A percentile compares a stretch with the other conserved stretches of the same genome.
phyloP scores from a whole-genome alignment of 2,113 vertebrate genomes.

The Candoia aspera region DNA sequence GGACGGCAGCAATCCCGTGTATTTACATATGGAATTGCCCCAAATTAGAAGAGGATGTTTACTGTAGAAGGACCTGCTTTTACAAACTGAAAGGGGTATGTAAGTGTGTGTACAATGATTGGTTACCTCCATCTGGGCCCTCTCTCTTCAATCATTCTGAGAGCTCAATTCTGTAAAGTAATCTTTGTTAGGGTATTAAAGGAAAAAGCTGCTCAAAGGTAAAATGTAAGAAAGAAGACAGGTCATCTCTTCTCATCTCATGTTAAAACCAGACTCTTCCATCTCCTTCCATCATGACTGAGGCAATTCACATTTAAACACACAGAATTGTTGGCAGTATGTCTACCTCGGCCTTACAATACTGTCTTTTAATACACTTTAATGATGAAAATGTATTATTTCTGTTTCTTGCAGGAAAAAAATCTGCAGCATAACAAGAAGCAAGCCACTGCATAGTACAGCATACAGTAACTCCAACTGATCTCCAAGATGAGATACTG shows the following conservation, averaged over 20 bases:
- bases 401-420: conserved; percentile 24
- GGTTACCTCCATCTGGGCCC: not conserved
- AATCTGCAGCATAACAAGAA: not conserved
- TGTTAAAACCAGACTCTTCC: not conserved
- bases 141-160: not conserved
- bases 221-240: not conserved
- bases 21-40: not conserved
- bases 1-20: not conserved
- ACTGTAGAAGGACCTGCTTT: too few relatives aligned
- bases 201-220: not conserved
- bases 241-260: not conserved
- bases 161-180: not conserved
- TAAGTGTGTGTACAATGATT: not conserved
- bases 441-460: conserved; percentile 15
- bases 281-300: not conserved
- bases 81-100: not conserved
- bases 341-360: not conserved
- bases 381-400: not conserved
- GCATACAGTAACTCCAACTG: not conserved
- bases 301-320: not conserved
- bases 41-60: not conserved
- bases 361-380: not conserved
- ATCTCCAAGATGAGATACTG: conserved; percentile 65
- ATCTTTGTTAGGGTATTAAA: not conserved
- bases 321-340: not conserved